Conservation (phyloP, 2,113 vertebrate genomes). For the Python bivittatus region DNA sequence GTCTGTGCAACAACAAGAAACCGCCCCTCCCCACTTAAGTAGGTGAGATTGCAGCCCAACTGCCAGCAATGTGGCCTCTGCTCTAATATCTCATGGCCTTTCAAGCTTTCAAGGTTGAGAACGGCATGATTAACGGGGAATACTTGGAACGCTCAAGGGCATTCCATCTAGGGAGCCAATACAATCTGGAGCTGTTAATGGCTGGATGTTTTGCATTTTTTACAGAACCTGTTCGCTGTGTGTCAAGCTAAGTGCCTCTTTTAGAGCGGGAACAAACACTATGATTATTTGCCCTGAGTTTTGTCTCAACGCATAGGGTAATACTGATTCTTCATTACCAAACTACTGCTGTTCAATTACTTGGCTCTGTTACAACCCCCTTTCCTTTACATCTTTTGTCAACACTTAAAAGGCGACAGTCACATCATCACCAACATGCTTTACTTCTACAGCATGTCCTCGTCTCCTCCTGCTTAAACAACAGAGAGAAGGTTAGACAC, state of each 20-base stretch:
- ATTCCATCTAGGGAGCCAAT: background rate
- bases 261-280: constrained; percentile 12
- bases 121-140: background rate
- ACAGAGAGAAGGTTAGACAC: background rate
- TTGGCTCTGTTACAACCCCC: background rate
- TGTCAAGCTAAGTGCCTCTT: constrained; percentile 16
- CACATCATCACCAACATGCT: background rate
- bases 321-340: background rate
- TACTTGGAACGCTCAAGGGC: constrained; percentile 40
- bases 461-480: background rate
- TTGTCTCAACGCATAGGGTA: background rate
- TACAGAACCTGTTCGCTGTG: constrained; percentile 7
- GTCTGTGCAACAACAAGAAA: background rate
- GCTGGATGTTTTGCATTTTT: constrained; percentile 6
- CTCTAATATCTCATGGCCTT: background rate
- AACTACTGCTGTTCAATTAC: constrained; percentile 21
- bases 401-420: background rate
- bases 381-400: background rate
- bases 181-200: constrained; percentile 15
- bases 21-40: background rate
- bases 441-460: background rate
- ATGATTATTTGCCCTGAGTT: constrained; percentile 14
- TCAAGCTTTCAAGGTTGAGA: constrained; percentile 6
- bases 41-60: background rate
- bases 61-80: background rate